Evolutionary conservation across 2,113 vertebrate species (phyloP).

Genomic region (Echinops telfairi): DNA sequence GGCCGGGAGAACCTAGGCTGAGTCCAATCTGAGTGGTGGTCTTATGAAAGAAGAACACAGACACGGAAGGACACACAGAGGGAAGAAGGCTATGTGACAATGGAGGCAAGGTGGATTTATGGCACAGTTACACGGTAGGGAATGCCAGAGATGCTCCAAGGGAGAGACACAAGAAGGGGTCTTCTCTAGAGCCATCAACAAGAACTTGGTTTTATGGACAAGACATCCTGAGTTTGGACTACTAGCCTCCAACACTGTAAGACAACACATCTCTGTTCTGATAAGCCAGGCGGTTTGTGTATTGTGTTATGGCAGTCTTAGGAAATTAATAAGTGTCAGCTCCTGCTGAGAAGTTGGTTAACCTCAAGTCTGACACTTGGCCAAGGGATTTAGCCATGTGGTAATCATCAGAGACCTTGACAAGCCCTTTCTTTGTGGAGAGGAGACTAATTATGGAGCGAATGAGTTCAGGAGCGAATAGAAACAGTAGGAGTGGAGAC

Average conservation of each 20-base stretch:
- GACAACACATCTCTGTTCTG: neutral
- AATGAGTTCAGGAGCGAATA: neutral
- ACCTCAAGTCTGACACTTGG: neutral
- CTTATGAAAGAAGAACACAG: neutral
- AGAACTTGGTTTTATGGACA: neutral
- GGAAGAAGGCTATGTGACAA: neutral
- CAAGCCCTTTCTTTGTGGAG: neutral
- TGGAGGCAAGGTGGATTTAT: neutral
- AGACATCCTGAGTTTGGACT: neutral
- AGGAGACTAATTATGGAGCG: neutral
- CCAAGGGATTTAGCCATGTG: neutral
- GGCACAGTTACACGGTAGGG: neutral
- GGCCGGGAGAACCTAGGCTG: too few relatives aligned
- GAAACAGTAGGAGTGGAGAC: neutral
- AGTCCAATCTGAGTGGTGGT: neutral
- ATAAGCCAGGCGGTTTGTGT: neutral
- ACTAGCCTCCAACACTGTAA: neutral
- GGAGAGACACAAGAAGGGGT: neutral
- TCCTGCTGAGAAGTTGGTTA: neutral
- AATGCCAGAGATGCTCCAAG: too few relatives aligned
- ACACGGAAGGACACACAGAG: neutral
- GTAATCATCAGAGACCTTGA: neutral
- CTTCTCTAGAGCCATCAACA: neutral
- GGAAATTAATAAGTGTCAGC: neutral
- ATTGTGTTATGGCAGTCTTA: neutral